These are phyloP conservation scores for Hippolais icterina DNA, from an alignment of 2,113 vertebrate species.

Conservation along the genomic window DNA sequence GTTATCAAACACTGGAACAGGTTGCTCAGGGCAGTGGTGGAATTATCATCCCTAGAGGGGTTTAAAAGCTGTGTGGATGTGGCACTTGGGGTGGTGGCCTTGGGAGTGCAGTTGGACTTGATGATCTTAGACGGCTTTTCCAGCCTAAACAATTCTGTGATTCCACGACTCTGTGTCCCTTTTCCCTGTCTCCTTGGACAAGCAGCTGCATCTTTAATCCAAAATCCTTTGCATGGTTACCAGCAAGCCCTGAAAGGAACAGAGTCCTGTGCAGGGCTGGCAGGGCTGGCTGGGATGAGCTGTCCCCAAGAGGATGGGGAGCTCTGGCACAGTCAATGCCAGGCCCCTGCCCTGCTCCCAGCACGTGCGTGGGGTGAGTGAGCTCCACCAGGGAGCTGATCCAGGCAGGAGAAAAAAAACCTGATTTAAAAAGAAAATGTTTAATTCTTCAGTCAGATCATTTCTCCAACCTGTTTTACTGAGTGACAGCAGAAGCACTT, in stretches of 20 bases:
- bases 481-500: slow-evolving; percentile 46
- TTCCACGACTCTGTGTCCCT: neutral
- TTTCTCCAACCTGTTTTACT: neutral
- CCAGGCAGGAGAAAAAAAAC: neutral
- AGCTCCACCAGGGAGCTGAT: neutral
- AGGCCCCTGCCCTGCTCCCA: neutral
- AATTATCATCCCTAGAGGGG: neutral
- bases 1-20: neutral
- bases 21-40: neutral
- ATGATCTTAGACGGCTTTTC: neutral
- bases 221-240: neutral
- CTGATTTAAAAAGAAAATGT: neutral
- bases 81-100: neutral
- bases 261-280: neutral
- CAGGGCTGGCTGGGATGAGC: neutral
- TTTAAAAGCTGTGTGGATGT: neutral
- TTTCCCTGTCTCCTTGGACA: neutral
- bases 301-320: neutral
- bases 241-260: neutral
- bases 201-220: neutral
- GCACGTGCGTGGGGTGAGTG: accelerated
- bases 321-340: accelerated
- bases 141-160: neutral
- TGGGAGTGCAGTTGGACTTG: neutral
- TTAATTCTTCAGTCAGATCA: neutral